Evolutionary conservation across 2,113 vertebrate species (phyloP).

Genomic region (Scolopax mira): DNA sequence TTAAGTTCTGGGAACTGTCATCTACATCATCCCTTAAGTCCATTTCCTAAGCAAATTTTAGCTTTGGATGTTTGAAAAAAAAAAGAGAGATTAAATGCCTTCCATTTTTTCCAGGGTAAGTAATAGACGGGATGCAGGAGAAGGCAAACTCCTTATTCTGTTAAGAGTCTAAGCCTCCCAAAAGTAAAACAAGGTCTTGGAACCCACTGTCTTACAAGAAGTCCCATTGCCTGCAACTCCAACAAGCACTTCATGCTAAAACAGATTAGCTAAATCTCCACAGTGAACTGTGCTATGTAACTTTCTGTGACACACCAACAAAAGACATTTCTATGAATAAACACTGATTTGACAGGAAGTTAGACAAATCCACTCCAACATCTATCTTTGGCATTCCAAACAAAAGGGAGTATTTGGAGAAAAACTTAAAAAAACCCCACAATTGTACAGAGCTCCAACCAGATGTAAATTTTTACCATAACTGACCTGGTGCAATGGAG

Average conservation of each 20-base stretch:
- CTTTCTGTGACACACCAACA: slow-evolving; percentile 6
- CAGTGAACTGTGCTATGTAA: background rate
- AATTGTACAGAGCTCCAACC: background rate
- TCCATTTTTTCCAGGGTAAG: background rate
- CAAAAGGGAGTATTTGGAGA: background rate
- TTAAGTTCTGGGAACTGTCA: background rate
- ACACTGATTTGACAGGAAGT: slow-evolving; percentile 46
- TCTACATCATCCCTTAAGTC: background rate
- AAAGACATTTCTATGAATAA: slow-evolving; percentile 37
- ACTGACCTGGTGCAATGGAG: background rate
- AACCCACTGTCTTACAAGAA: background rate
- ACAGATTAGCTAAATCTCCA: slow-evolving; percentile 1
- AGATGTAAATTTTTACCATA: background rate
- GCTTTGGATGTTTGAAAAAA: background rate
- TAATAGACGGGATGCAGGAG: background rate
- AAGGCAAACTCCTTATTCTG: background rate
- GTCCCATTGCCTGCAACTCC: background rate
- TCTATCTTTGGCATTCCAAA: background rate
- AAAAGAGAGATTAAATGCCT: background rate
- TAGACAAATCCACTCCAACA: slow-evolving; percentile 15
- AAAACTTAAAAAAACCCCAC: background rate
- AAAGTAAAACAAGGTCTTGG: background rate
- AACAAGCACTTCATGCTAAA: background rate
- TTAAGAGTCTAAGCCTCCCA: background rate
- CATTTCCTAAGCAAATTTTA: background rate